Evolutionary conservation across 2,888 invertebrate genomes (phyloP).

Genomic region (Sclerodermus sp.): DNA sequence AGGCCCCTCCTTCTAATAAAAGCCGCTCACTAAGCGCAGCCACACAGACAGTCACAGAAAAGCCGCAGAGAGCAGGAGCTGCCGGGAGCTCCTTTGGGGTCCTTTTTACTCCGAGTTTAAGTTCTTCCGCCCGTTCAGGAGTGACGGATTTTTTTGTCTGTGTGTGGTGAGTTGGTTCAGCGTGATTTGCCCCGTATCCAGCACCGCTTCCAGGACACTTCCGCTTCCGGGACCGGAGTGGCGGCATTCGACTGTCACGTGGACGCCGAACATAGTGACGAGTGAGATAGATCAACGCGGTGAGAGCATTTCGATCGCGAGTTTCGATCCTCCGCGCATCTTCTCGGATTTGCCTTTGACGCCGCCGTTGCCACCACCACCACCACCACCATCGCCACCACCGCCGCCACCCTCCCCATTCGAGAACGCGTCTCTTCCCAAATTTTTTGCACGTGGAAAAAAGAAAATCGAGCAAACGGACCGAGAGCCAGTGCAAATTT

Average conservation of each 20-base stretch:
- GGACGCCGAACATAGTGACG: no score
- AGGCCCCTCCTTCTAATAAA: constrained; percentile 57
- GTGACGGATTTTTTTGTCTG: constrained; percentile 23
- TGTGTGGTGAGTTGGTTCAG: constrained; percentile 50
- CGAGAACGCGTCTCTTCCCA: no score
- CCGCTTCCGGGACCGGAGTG: background rate
- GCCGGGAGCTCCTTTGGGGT: constrained; percentile 41
- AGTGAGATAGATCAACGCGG: constrained; percentile 10
- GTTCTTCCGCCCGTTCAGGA: constrained; percentile 4
- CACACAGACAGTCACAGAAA: constrained; percentile 57
- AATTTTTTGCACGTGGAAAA: no score
- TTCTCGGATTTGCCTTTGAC: no score
- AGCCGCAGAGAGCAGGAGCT: constrained; percentile 52
- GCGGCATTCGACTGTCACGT: no score
- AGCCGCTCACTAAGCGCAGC: constrained; percentile 56
- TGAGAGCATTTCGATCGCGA: constrained; percentile 13
- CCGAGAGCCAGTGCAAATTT: no score
- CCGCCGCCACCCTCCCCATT: no score
- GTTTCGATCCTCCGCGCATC: no score
- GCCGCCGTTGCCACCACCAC: no score
- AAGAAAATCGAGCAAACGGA: no score
- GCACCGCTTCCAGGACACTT: constrained; percentile 5
- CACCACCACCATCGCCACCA: no score
- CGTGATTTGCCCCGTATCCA: constrained; percentile 1
- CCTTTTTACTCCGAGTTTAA: constrained; percentile 19